Percentiles rank a stretch among this genome's conserved stretches.
Evolutionary conservation across 2,888 invertebrate genomes (phyloP).

Genomic region (Cryptosula pallasiana): DNA sequence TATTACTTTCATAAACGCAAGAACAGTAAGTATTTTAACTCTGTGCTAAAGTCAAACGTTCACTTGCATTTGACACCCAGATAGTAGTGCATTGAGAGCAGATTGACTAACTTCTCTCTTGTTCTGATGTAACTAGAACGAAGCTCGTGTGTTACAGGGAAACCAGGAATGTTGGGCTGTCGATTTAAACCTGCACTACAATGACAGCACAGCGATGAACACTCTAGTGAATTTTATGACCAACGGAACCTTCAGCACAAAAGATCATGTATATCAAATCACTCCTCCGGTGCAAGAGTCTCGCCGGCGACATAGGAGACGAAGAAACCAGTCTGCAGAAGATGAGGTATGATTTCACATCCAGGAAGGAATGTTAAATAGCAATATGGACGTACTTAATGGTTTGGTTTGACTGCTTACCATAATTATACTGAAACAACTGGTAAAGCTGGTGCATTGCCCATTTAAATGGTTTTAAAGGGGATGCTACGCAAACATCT

Average conservation of each 20-base stretch:
- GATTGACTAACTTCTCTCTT: too few species aligned
- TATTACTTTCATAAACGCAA: conserved; percentile 50
- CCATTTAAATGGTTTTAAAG: too few species aligned
- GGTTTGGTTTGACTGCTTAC: too few species aligned
- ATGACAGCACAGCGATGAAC: conserved; percentile 48
- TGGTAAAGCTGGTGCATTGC: too few species aligned
- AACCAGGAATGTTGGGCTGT: conserved; percentile 50
- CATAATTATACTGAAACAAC: too few species aligned
- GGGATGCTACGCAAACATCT: too few species aligned
- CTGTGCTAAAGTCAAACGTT: not conserved
- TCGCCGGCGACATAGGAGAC: conserved; percentile 35
- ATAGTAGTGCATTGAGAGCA: too few species aligned
- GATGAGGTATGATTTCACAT: conserved; percentile 17
- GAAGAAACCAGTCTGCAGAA: conserved; percentile 26
- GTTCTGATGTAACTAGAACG: too few species aligned
- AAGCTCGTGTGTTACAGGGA: conserved; percentile 41
- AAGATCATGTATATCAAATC: conserved; percentile 43
- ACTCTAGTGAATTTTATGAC: conserved; percentile 47
- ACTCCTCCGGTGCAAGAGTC: conserved; percentile 30
- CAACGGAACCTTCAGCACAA: conserved; percentile 41
- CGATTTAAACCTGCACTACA: conserved; percentile 48
- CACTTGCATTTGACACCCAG: not conserved
- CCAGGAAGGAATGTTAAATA: not conserved
- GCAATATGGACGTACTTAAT: too few species aligned
- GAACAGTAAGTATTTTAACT: conserved; percentile 35